Evolutionary conservation across 1,140 invertebrate species (phyloP).

Genomic region (Drosophila oshimai): DNA sequence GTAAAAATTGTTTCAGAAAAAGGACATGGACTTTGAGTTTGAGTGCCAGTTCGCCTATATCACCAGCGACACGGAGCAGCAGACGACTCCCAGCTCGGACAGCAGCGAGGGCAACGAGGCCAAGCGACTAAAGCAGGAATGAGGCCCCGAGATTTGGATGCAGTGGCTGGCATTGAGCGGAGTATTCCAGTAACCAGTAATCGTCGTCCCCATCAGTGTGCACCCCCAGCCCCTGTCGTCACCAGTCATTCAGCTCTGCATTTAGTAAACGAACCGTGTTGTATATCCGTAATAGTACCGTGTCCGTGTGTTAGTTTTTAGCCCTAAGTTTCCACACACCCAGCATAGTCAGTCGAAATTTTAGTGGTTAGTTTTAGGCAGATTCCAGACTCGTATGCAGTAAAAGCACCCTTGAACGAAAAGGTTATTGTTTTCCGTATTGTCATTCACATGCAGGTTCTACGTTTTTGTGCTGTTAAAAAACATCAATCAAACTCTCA

Average conservation of each 20-base stretch:
- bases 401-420: not conserved
- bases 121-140: constrained; percentile 80
- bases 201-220: constrained; percentile 16
- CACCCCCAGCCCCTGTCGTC: constrained; percentile 16
- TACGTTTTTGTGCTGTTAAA: no score
- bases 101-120: constrained; percentile 56
- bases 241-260: constrained; percentile 46
- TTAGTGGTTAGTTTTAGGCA: constrained; percentile 52
- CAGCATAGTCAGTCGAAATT: constrained; percentile 44
- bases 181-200: constrained; percentile 27
- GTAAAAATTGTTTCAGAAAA: constrained; percentile 56
- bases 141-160: constrained; percentile 26
- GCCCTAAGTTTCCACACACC: constrained; percentile 47
- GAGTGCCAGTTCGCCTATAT: constrained; percentile 80
- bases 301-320: constrained; percentile 57
- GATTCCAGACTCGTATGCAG: not conserved
- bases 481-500: no score
- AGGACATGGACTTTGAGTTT: constrained; percentile 79
- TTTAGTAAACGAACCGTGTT: constrained; percentile 55
- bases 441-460: no score
- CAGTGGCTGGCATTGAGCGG: not conserved
- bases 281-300: constrained; percentile 30
- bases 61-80: constrained; percentile 63
- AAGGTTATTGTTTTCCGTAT: not conserved
- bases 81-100: constrained; percentile 34